Evolutionary conservation across 2,888 invertebrate genomes (phyloP).

Genomic region (Drosophila buzzatii): DNA sequence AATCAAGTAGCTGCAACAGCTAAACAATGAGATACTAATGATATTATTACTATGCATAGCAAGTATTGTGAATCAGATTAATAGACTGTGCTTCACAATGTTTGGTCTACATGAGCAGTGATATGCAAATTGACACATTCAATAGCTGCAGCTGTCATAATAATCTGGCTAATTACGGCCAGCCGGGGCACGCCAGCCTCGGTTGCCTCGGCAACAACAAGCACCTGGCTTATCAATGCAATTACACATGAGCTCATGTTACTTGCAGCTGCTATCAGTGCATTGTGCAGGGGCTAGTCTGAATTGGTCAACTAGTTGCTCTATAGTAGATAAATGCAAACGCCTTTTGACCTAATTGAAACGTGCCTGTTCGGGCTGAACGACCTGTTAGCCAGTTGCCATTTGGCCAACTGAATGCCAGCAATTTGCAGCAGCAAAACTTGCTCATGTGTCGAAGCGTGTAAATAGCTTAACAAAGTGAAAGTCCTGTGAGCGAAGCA

Average conservation of each 20-base stretch:
- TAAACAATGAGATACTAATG: background rate
- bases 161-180: constrained; percentile 44
- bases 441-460: constrained; percentile 39
- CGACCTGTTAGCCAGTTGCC: constrained; percentile 35
- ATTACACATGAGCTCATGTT: constrained; percentile 62
- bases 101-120: background rate
- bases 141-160: constrained; percentile 10
- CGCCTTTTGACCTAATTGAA: constrained; percentile 33
- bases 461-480: constrained; percentile 37
- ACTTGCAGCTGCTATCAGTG: constrained; percentile 29
- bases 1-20: background rate
- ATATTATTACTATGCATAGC: background rate
- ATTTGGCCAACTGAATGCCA: constrained; percentile 37
- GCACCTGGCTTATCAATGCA: constrained; percentile 58
- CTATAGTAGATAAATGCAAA: constrained; percentile 21
- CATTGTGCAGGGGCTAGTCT: constrained; percentile 9
- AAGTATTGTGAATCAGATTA: constrained; percentile 3
- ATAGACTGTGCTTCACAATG: constrained; percentile 2
- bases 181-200: background rate
- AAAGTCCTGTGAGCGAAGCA: constrained; percentile 14
- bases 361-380: constrained; percentile 38
- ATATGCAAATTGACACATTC: constrained; percentile 22
- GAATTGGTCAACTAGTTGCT: constrained; percentile 7
- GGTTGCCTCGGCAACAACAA: background rate
- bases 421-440: constrained; percentile 55